Percentiles rank a stretch among this genome's conserved stretches.
Conservation (phyloP, 2,113 vertebrate species). For the Tapirus terrestris region DNA sequence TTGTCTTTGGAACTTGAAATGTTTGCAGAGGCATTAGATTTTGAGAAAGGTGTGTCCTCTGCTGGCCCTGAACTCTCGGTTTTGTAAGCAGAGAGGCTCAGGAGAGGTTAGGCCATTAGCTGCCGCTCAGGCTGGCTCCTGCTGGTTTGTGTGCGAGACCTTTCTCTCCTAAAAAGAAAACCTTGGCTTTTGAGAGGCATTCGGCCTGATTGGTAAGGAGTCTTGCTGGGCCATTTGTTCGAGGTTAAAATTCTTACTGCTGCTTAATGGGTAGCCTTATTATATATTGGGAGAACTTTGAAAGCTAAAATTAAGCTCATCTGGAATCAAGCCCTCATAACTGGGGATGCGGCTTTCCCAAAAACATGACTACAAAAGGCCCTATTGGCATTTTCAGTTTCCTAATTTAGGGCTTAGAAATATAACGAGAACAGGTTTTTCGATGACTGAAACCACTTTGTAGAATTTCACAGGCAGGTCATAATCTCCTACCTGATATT, state of each 20-base stretch:
- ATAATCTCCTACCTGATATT: neutral
- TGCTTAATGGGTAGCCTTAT: constrained; percentile 43
- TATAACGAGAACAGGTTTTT: neutral
- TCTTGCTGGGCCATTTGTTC: constrained; percentile 56
- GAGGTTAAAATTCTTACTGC: constrained; percentile 49
- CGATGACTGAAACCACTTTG: neutral
- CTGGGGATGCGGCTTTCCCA: neutral
- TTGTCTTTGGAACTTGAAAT: constrained; percentile 28
- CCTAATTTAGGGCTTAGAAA: constrained; percentile 41
- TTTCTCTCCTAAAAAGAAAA: constrained; percentile 65
- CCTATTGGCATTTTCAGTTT: neutral
- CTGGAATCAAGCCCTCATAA: neutral
- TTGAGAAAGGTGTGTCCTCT: constrained; percentile 41
- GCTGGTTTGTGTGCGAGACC: constrained; percentile 50
- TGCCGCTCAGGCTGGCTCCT: neutral
- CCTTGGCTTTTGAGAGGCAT: constrained; percentile 18
- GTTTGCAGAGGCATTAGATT: constrained; percentile 38
- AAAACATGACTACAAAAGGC: neutral
- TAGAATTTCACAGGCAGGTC: constrained; percentile 53
- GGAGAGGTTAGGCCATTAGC: constrained; percentile 14
- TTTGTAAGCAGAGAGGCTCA: neutral
- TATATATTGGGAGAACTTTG: constrained; percentile 51
- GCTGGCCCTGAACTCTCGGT: neutral
- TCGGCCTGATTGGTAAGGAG: constrained; percentile 2
- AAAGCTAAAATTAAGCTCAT: constrained; percentile 49